Evolutionary conservation across 2,888 invertebrate species (phyloP), one percentile per base, ranked within the genome.

Genomic region (Abscondita cerata): DNA sequence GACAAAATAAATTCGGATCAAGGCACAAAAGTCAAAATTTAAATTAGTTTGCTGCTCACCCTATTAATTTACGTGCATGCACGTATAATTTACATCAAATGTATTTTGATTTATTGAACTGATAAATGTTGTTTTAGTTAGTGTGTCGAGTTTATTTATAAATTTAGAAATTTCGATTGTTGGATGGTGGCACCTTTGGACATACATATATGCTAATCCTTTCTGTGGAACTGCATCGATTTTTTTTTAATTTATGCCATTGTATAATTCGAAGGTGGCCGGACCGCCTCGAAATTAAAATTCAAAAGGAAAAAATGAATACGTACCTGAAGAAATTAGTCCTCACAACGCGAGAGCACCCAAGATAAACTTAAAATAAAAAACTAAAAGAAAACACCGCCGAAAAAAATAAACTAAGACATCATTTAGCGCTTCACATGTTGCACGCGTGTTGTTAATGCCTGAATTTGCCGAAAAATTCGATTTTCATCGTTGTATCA

Each of bases 191-290:
- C 38, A 50, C 15, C 38, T 46, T 25, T 33, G 18, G 56, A 33
- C 44, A 52, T 62, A n/a, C n/a, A n/a, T n/a, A n/a, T n/a, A 62
- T 62, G 62, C 50, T 57, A 62, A 62, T 62, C 53, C 54, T 58
- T 58, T 53, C 57, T 62, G 19, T 52, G 52, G 61, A 31, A 52
- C 52, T 52, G 62, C 62, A 62, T 62, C 34, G 62, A 62, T 62
- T 62, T 62, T 62, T 59, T 44, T 62, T 62, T 59, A 62, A 62
- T 62, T 62, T 62, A 62, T 62, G 57, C 62, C 53, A 57, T 57
- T 9, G 57, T 38, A 62, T 58, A 62, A 62, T 52, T 46, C 19
- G 52, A 62, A 61, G 41, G 57, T 52, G 20, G 59, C 52, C 52
- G 36, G 55, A 40, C n/a, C 38, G 36, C 33, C 47, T 40, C 36